Conservation (phyloP, 1,140 invertebrate species). For the Leptonema lineaticorne region DNA sequence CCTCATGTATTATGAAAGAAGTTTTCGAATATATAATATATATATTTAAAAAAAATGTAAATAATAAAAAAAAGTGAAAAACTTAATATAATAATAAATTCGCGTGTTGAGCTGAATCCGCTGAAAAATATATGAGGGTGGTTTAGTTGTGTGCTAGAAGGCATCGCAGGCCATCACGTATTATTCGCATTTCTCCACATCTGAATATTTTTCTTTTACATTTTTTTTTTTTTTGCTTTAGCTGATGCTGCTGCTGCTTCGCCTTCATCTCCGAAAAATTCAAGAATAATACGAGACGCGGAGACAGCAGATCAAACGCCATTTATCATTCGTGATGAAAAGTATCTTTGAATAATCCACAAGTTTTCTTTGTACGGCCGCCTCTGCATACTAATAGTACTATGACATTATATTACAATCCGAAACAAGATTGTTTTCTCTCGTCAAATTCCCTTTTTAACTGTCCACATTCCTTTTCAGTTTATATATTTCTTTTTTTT, state of each 20-base stretch:
- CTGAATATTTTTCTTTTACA: constrained; percentile 40
- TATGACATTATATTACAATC: constrained; percentile 21
- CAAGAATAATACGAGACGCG: too few relatives aligned
- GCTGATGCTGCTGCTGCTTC: not conserved
- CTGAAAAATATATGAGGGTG: constrained; percentile 26
- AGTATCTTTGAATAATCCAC: constrained; percentile 38
- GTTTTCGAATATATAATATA: too few relatives aligned
- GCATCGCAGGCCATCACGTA: constrained; percentile 35
- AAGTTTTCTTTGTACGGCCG: constrained; percentile 33
- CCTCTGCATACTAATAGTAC: constrained; percentile 34
- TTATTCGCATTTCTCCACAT: constrained; percentile 42
- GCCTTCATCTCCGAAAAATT: not conserved
- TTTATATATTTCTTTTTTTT: not conserved
- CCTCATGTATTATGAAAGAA: too few relatives aligned
- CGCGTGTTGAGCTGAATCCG: constrained; percentile 19
- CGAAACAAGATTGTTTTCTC: constrained; percentile 9
- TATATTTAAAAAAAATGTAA: too few relatives aligned
- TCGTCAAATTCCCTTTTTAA: not conserved
- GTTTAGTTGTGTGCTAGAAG: not conserved
- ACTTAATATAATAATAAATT: constrained; percentile 7
- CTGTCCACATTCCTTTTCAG: too few relatives aligned
- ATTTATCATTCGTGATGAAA: constrained; percentile 41
- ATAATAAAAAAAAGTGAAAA: too few relatives aligned
- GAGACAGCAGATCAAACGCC: constrained; percentile 29
- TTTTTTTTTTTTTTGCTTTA: not conserved